phyloP scores from a whole-genome alignment of 2,888 invertebrate genomes.

The Drosophila ustulata region DNA sequence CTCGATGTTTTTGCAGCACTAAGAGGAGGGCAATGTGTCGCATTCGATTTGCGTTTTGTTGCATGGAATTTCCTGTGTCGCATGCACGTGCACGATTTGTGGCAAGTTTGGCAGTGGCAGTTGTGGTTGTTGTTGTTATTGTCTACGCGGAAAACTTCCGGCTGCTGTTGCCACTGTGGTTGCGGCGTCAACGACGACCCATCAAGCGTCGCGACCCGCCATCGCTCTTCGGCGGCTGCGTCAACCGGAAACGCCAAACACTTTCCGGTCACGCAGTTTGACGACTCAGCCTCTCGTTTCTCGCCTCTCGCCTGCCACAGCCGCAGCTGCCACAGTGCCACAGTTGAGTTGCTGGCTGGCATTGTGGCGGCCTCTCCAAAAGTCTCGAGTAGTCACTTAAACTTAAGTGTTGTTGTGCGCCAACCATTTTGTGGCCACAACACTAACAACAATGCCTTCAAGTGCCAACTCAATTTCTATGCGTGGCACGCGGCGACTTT shows the following conservation, averaged over 20 bases:
- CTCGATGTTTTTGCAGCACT: too few species aligned
- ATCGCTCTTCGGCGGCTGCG: slow-evolving; percentile 49
- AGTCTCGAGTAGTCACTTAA: slow-evolving; percentile 75
- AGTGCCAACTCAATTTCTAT: slow-evolving; percentile 69
- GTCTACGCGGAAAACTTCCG: slow-evolving; percentile 65
- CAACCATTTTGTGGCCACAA: slow-evolving; percentile 71
- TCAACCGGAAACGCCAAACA: slow-evolving; percentile 71
- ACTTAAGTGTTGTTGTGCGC: slow-evolving; percentile 73
- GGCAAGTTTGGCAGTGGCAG: slow-evolving; percentile 27
- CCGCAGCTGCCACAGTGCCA: slow-evolving; percentile 10
- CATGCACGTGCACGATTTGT: slow-evolving; percentile 46
- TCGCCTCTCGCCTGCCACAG: background rate
- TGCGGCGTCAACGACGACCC: slow-evolving; percentile 30
- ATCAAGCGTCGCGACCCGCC: slow-evolving; percentile 15
- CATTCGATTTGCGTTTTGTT: slow-evolving; percentile 12
- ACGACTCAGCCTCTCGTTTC: slow-evolving; percentile 10
- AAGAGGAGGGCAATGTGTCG: slow-evolving; percentile 20
- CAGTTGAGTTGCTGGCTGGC: slow-evolving; percentile 9
- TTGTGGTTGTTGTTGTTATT: slow-evolving; percentile 45
- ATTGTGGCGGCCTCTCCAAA: slow-evolving; percentile 32
- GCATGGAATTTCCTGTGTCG: slow-evolving; percentile 33
- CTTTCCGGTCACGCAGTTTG: slow-evolving; percentile 75
- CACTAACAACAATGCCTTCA: slow-evolving; percentile 45
- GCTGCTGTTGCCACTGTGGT: slow-evolving; percentile 38
- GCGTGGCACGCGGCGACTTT: slow-evolving; percentile 60